Percentiles rank a stretch among this genome's conserved stretches.
phyloP scores from a whole-genome alignment of 2,797 vertebrate genomes.

The Paramormyrops hopkinsi region DNA sequence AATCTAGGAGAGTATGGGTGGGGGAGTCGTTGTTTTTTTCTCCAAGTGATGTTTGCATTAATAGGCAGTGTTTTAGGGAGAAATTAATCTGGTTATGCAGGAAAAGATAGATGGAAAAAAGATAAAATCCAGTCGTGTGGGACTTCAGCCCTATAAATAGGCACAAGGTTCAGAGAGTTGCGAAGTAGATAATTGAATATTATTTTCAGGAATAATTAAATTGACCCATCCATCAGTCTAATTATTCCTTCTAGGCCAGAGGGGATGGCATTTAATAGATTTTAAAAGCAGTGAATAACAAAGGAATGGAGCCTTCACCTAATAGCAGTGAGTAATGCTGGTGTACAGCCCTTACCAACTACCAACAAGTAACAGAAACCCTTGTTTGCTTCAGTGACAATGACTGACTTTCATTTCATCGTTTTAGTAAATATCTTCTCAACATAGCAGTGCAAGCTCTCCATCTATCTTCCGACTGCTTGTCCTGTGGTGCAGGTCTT shows the following conservation, averaged over 20 bases:
- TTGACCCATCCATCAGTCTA: conserved; percentile 68
- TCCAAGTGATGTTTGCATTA: background rate
- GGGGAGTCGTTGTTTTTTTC: background rate
- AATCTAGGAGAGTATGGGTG: background rate
- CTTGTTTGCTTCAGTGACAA: background rate
- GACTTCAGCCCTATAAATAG: conserved; percentile 59
- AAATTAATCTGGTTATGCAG: conserved; percentile 37
- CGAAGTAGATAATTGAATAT: conserved; percentile 68
- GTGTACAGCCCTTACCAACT: background rate
- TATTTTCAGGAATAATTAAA: conserved; percentile 74
- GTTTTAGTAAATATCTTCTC: background rate
- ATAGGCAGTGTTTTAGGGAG: conserved; percentile 40
- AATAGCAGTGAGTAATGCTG: conserved; percentile 10
- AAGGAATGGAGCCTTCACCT: conserved; percentile 44
- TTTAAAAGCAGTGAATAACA: conserved; percentile 55
- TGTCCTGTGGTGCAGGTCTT: background rate
- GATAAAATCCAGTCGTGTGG: conserved; percentile 49
- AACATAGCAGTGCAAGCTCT: background rate
- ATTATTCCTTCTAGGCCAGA: conserved; percentile 64
- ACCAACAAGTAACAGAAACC: background rate
- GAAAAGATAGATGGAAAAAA: conserved; percentile 37
- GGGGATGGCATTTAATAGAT: conserved; percentile 59
- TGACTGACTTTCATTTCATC: background rate
- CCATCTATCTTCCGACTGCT: background rate
- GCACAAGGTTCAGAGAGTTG: conserved; percentile 58